Base-by-base conservation (phyloP, 1,140 invertebrate species). In the Neuroterus valhalla region DNA sequence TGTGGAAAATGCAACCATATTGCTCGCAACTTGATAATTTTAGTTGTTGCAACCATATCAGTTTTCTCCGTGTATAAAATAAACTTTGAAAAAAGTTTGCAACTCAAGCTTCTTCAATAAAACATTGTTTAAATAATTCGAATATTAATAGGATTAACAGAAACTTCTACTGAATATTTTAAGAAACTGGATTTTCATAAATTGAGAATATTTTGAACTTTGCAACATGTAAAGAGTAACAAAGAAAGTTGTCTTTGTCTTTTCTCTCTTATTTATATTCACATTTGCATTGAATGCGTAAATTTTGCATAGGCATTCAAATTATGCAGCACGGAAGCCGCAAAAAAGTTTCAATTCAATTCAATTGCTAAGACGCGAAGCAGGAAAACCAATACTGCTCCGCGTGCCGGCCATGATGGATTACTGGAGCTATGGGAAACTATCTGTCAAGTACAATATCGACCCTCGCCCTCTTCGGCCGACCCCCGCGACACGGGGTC, bases 391-490 rank as follows among this genome's bases (percentile, higher is more conserved):
- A 89, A 88, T 86, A 88, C 85, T 83, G 87, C 86, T 89, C 84
- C 84, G 81, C 82, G 81, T 85, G 85, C 85, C 85, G 82, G 85
- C 88, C 87, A 90, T 89, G 89, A 90, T 90, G 84, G 83, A 89
- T 89, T 88, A 82, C 83, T 70, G 81, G 82, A 88, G 86, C 88
- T 88, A 89, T 89, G 87, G 87, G 88, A 89, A 89, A 89, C 87
- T 89, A 89, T 90, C 87, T 89, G 88, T 90, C 89, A 90, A 89
- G 89, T 74, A 87, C 84, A 88, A 90, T 89, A 90, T 90, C 89
- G 89, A 90, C 88, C 89, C 87, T 89, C 81, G 82, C 81, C 79
- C 83, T 88, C 86, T 84, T 84, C 79, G 82, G 88, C 76, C 85
- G 86, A 86, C 86, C 87, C 82, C 85, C 83, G 74, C 72, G 83